phyloP scores from a whole-genome alignment of 2,888 invertebrate genomes.

The Pelosia muscerda region DNA sequence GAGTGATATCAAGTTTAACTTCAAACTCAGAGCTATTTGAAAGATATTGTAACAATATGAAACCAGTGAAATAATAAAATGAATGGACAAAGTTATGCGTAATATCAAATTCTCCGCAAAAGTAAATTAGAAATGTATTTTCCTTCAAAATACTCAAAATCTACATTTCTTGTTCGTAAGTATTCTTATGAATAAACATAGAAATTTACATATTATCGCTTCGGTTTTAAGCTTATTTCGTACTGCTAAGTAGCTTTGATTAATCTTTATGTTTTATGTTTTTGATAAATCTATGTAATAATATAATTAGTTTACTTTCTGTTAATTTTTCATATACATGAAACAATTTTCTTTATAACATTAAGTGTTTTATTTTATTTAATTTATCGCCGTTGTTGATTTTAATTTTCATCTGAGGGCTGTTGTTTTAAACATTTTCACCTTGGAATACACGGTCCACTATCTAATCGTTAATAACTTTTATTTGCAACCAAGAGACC shows the following conservation, averaged over 20 bases:
- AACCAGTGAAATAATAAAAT: background rate
- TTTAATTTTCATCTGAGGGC: too few species aligned
- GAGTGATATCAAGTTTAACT: too few species aligned
- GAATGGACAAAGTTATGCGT: background rate
- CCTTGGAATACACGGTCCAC: too few species aligned
- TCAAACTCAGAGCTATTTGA: too few species aligned
- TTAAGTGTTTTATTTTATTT: too few species aligned
- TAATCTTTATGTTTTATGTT: background rate
- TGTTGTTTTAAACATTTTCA: too few species aligned
- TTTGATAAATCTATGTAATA: background rate
- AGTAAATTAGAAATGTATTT: background rate
- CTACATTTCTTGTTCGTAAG: background rate
- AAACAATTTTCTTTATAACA: too few species aligned
- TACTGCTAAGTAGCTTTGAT: background rate
- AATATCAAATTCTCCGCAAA: background rate
- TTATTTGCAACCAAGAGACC: too few species aligned
- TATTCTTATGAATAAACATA: constrained; percentile 1
- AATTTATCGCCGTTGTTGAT: too few species aligned
- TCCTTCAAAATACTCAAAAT: background rate
- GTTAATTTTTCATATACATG: background rate
- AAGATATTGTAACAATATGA: too few species aligned
- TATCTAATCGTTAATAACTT: too few species aligned
- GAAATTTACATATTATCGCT: constrained; percentile 5
- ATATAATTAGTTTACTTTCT: background rate
- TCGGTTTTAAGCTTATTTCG: background rate